Evolutionary conservation across 2,113 vertebrate species (phyloP).

Genomic region (Embiotoca jacksoni): DNA sequence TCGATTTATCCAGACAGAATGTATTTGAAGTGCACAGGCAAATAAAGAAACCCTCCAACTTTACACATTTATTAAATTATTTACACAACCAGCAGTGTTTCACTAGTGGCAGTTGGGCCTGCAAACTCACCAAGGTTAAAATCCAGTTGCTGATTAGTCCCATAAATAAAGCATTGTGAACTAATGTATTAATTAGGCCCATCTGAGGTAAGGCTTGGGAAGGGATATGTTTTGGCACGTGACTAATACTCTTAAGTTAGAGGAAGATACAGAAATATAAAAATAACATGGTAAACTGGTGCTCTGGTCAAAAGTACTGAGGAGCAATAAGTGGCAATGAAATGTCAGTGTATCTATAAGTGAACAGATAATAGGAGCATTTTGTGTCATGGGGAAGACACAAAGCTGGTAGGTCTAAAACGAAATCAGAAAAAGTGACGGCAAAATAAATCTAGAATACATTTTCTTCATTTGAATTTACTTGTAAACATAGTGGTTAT

Average conservation of each 20-base stretch:
- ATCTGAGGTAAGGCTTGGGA: constrained; percentile 57
- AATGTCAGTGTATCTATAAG: constrained; percentile 26
- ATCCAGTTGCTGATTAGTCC: constrained; percentile 19
- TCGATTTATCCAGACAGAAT: too few relatives aligned
- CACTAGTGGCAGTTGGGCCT: constrained; percentile 11
- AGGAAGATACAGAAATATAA: constrained; percentile 57
- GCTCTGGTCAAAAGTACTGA: constrained; percentile 24
- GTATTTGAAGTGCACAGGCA: background rate
- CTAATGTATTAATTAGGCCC: constrained; percentile 28
- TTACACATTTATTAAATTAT: constrained; percentile 48
- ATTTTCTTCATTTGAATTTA: background rate
- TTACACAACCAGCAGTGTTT: constrained; percentile 17
- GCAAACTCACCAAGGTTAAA: constrained; percentile 30
- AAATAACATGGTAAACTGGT: constrained; percentile 48
- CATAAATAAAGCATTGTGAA: constrained; percentile 39
- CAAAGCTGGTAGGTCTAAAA: constrained; percentile 2
- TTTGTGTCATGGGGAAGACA: constrained; percentile 1
- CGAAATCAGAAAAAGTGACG: background rate
- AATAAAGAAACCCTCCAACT: constrained; percentile 14
- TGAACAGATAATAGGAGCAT: constrained; percentile 27
- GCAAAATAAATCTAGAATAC: constrained; percentile 1
- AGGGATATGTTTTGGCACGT: constrained; percentile 56
- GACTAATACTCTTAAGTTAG: constrained; percentile 2
- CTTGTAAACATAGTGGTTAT: constrained; percentile 20
- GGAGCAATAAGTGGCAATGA: constrained; percentile 2